These are phyloP conservation scores for Sturnus vulgaris DNA, from an alignment of 2,113 vertebrate genomes.

Conservation along the genomic window DNA sequence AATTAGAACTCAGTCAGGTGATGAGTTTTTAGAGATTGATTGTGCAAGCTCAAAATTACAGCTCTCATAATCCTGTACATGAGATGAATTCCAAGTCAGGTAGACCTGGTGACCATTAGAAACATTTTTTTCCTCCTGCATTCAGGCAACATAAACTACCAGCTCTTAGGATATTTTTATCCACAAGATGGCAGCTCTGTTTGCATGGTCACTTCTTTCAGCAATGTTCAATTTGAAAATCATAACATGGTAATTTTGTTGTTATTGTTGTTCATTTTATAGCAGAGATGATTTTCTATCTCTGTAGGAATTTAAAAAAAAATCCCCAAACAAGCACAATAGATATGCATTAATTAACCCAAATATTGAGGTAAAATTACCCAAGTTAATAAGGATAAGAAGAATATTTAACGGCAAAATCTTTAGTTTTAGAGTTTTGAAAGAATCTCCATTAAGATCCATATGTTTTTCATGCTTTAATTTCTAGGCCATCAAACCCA, in stretches of 20 bases:
- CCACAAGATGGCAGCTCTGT: conserved; percentile 67
- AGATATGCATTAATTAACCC: background rate
- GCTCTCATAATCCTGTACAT: background rate
- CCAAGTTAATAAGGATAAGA: background rate
- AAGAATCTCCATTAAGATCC: background rate
- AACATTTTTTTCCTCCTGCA: background rate
- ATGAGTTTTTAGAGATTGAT: background rate
- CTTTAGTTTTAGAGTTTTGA: background rate
- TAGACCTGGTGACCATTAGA: background rate
- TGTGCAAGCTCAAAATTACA: background rate
- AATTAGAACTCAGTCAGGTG: background rate
- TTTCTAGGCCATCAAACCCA: background rate
- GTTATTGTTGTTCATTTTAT: background rate
- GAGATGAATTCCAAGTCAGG: background rate
- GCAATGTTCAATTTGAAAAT: background rate
- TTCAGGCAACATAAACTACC: background rate
- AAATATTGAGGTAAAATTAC: background rate
- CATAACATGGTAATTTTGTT: fast-evolving
- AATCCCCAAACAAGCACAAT: background rate
- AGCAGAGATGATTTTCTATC: background rate
- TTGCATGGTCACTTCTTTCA: background rate
- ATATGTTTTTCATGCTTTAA: background rate
- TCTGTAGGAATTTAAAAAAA: background rate
- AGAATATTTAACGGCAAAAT: background rate
- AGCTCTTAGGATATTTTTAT: background rate